Evolutionary conservation across 1,140 invertebrate genomes (phyloP), one percentile per base, ranked within the genome.

Genomic region (Drosophila serrata): DNA sequence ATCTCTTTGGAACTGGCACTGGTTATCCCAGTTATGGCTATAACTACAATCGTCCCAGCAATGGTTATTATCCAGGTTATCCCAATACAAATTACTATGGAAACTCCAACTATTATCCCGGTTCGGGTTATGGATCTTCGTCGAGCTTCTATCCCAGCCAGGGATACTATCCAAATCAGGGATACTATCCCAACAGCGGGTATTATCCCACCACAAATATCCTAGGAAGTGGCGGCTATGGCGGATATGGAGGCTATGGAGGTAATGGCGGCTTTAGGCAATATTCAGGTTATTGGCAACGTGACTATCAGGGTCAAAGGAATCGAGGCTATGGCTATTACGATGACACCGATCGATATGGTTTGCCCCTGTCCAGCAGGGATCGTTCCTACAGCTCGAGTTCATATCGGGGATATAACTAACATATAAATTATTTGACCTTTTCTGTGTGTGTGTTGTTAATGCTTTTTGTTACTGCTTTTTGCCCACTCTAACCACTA

Each of bases 191-290:
- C 24, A 22, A 33, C 31, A 42, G 39, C 11, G 64, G 72, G 15
- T 81, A 79, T 57, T 92, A 91, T 69, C 91, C 91, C 12, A 78
- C 77, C 9, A 92, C 69, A 56, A 93, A 92, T 48, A 92, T 85
- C 19, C 43, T 85, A 45, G 93, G 92, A 7, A 61, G 73, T 8
- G 51, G 55, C 5, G 90, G 77, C 19, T 88, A 92, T 49, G 88
- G 91, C 55, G 93, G 93, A 7, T 93, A 93, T 27, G 92, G 93
- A 7, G 92, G 93, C 19, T 93, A 93, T 29, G 90, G 91, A 82
- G 93, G 93, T 91, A 93, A 93, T 91, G 93, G 93, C 37, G 93
- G 93, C 40, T 79, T 93, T 9, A 73, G 69, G 39, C 92, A 93
- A 43, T 93, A 93, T 70, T 91, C 81, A 35, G 93, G 93, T 12